Base-by-base conservation (phyloP, 2,113 vertebrate species). In the Podiceps cristatus region DNA sequence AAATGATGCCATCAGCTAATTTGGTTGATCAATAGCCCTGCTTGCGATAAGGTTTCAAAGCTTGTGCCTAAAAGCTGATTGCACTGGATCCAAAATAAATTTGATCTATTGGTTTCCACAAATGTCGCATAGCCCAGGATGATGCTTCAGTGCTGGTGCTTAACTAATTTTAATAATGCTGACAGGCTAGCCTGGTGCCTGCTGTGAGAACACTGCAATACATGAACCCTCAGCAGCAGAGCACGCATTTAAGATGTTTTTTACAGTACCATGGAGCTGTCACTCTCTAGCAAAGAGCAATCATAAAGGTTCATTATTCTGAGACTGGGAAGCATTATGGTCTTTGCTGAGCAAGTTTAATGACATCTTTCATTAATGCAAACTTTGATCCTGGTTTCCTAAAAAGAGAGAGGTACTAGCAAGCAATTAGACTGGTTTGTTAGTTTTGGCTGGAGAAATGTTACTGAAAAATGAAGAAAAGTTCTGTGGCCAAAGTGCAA, bases 101-200 rank as follows among this genome's bases (percentile, higher is more conserved):
- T 97, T 95, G 97, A 93, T 94, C 97, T 96, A 96, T 96, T 74
- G 94, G 94, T 90, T 95, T 96, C 92, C 92, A 94, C 96, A 80
- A 55, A 92, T 95, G 93, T 88, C 75, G 78, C 63, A 24, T 77
- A 94, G 93, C 47, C 76, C 6, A 29, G 93, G 66, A 94, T 84
- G 78, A 91, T 92, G 91, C 91, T 92, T 96, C 92, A 78, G 88
- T 90, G 95, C 85, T 92, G 95, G 94, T 94, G 95, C 87, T 86
- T 92, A 94, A 93, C 92, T 94, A 77, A 68, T 94, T 97, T 96
- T 93, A 83, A 64, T 84, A 84, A 81, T 78, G 82, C 94, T 95
- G 93, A 86, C 85, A 93, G 96, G 66, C 63, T 88, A 92, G 94
- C 29, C 72, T 88, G 90, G 47, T 94, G 86, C 94, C 84, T 96